Evolutionary conservation across 1,140 invertebrate genomes (phyloP), one percentile per base, ranked within the genome.

Genomic region (Neodiprion virginianus): DNA sequence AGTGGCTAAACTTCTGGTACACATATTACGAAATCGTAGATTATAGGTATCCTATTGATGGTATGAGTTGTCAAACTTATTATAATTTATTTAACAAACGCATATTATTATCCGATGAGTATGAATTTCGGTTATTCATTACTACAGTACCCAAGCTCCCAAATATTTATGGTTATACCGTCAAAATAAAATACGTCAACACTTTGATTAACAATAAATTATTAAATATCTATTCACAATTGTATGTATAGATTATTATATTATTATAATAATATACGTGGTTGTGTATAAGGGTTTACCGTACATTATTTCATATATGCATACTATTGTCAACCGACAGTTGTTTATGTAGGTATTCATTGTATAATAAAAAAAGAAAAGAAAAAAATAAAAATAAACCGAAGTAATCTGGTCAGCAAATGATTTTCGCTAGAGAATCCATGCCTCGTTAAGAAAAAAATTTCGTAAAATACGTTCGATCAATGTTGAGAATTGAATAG

Each of bases 161-260:
- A 74, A 40, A 40, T 40, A 40, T 40, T 83, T 80, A 81, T 77
- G 80, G 78, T 69, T 77, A 84, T 79, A 77, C 76, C 17, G 80
- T 71, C 65, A 81, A 84, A 85, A 74, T 79, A 86, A 86, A 80
- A 81, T 85, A 83, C 74, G 81, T 80, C 86, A 87, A 77, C 82
- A 82, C 74, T 82, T 81, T 87, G 86, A 77, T 83, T 82, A 86
- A 86, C 80, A 86, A 87, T 87, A 87, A 87, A 87, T 87, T 87
- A 87, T 87, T 87, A 87, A 87, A 87, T 87, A 86, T 86, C 83
- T 87, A 87, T 87, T 87, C 86, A 87, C 85, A 87, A 83, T 81
- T 80, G 82, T 86, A 87, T 84, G 80, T 78, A 84, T 82, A 84
- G 73, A 77, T 75, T 82, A 84, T 78, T 66, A 72, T 82, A 79